Evolutionary conservation across 2,888 invertebrate species (phyloP).

Genomic region (Acholoe squamosa): DNA sequence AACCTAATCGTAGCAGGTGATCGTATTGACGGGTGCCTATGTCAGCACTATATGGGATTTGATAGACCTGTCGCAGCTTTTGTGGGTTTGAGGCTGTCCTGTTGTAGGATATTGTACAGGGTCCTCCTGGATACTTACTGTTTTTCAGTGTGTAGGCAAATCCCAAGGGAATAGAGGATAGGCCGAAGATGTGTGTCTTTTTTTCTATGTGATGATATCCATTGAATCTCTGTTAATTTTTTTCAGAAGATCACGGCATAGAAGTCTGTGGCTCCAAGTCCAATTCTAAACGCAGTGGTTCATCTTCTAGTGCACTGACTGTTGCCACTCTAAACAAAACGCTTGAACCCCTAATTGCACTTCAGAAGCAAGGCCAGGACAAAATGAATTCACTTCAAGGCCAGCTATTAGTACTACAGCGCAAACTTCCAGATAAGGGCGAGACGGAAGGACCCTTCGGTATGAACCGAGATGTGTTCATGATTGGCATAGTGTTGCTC

Average conservation of each 20-base stretch:
- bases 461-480: slow-evolving; percentile 62
- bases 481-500: slow-evolving; percentile 54
- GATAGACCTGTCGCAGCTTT: too few relatives aligned
- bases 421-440: neutral
- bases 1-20: too few relatives aligned
- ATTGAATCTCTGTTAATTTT: neutral
- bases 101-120: too few relatives aligned
- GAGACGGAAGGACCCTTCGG: slow-evolving; percentile 33
- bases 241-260: slow-evolving; percentile 18
- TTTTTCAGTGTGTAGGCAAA: neutral
- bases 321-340: slow-evolving; percentile 53
- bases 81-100: too few relatives aligned
- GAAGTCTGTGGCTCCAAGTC: slow-evolving; percentile 17
- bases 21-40: too few relatives aligned
- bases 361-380: slow-evolving; percentile 66
- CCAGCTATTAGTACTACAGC: slow-evolving; percentile 65
- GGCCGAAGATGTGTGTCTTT: too few relatives aligned
- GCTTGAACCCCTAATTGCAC: slow-evolving; percentile 61
- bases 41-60: too few relatives aligned
- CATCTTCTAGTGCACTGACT: neutral
- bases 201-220: too few relatives aligned
- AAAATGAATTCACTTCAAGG: slow-evolving; percentile 66
- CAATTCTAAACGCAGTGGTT: neutral
- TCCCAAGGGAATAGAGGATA: neutral
- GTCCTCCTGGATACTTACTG: too few relatives aligned